Percentiles rank a stretch among this genome's conserved stretches.
These are phyloP conservation scores for Ramphastos sulfuratus DNA, from an alignment of 2,113 vertebrate genomes.

Conservation along the genomic window DNA sequence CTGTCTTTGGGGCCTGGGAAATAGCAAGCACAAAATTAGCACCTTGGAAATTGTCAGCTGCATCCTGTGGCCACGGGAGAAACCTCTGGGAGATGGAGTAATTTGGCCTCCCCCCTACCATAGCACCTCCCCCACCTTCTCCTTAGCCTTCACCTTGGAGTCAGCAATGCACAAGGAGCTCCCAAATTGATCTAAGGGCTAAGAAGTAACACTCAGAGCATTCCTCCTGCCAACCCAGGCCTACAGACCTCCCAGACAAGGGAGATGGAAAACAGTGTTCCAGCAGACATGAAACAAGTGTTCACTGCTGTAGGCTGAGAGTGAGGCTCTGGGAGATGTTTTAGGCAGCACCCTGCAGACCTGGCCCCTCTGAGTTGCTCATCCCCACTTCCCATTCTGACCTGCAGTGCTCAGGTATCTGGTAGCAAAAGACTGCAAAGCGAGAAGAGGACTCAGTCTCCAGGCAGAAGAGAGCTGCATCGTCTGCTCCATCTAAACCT, in stretches of 20 bases:
- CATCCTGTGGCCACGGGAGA: background rate
- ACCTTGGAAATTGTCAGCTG: background rate
- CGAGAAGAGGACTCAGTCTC: background rate
- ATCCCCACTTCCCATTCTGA: background rate
- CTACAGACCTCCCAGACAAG: background rate
- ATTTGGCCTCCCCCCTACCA: background rate
- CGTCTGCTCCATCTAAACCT: background rate
- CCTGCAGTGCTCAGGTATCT: background rate
- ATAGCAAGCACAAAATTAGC: background rate
- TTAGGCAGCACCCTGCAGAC: background rate
- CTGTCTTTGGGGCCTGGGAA: background rate
- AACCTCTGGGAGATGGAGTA: background rate
- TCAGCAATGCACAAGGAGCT: background rate
- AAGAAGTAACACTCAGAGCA: background rate
- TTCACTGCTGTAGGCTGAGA: background rate
- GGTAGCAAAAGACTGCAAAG: background rate
- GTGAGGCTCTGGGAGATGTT: background rate
- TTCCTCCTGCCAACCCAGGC: background rate
- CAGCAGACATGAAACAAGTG: background rate
- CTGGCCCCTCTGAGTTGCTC: background rate
- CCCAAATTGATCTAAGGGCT: background rate
- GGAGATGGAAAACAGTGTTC: background rate
- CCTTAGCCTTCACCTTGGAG: accelerated
- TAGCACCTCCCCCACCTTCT: background rate
- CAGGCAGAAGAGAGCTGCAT: background rate